Evolutionary conservation across 2,888 invertebrate genomes (phyloP).

Genomic region (Eubasilissa splendida): DNA sequence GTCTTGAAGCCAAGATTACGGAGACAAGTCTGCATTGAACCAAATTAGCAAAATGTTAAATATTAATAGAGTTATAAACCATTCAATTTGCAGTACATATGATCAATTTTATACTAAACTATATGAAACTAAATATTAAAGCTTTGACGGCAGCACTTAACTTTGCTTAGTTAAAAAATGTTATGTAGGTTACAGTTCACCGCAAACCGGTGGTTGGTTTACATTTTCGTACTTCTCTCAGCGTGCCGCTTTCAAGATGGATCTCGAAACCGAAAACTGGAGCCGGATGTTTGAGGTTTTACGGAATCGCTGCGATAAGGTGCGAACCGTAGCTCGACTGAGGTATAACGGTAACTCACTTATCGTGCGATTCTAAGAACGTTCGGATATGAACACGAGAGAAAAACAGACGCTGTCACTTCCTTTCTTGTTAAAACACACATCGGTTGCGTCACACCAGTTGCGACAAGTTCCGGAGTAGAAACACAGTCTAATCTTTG

Average conservation of each 20-base stretch:
- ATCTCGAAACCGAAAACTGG: conserved; percentile 11
- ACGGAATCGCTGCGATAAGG: conserved; percentile 20
- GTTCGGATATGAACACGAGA: conserved; percentile 8
- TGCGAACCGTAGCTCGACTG: background rate
- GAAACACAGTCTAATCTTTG: conserved; percentile 12
- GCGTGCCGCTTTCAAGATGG: conserved; percentile 29
- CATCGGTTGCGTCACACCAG: background rate
- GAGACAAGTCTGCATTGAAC: too few relatives aligned
- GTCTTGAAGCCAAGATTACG: too few relatives aligned
- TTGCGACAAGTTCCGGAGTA: too few relatives aligned
- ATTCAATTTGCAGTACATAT: too few relatives aligned
- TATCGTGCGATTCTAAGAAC: conserved; percentile 19
- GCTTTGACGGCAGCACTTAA: too few relatives aligned
- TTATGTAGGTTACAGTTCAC: background rate
- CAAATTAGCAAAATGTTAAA: too few relatives aligned
- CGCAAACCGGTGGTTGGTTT: conserved; percentile 16
- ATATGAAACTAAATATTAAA: too few relatives aligned
- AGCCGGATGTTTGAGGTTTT: conserved; percentile 46
- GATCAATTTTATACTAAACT: too few relatives aligned
- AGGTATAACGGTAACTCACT: background rate
- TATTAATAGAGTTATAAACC: too few relatives aligned
- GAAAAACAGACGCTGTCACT: background rate
- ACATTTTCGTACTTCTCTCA: background rate
- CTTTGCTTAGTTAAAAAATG: background rate
- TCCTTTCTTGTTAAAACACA: conserved; percentile 17